Conservation (phyloP, 2,888 invertebrate genomes). For the Megaustenia siamemsis region DNA sequence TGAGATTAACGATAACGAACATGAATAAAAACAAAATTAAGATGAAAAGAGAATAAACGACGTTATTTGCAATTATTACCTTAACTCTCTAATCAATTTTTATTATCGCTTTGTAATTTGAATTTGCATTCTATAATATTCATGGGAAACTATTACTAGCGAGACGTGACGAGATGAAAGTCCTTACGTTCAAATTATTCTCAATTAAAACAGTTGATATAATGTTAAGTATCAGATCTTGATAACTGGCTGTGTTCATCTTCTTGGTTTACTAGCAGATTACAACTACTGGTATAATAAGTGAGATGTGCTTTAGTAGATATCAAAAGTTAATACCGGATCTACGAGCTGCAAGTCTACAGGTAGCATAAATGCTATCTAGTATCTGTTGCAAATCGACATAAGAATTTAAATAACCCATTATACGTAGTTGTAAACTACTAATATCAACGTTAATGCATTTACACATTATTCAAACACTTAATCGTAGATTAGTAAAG, state of each 20-base stretch:
- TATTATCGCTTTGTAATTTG: background rate
- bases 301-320: background rate
- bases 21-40: too few relatives aligned
- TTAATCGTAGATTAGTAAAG: too few relatives aligned
- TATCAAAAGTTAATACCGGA: background rate
- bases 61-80: too few relatives aligned
- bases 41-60: too few relatives aligned
- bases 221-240: background rate
- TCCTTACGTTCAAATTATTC: background rate
- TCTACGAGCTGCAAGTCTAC: background rate
- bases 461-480: too few relatives aligned
- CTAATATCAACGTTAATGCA: background rate
- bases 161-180: background rate
- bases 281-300: background rate
- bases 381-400: background rate
- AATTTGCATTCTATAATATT: slow-evolving; percentile 5
- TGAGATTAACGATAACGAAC: too few relatives aligned
- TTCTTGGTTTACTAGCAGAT: background rate
- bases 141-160: background rate
- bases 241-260: background rate
- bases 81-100: too few relatives aligned
- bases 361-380: background rate
- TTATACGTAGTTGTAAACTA: background rate
- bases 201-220: slow-evolving; percentile 24
- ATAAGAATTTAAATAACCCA: background rate